Base-by-base conservation (phyloP, 1,140 invertebrate genomes). In the Apis dorsata region DNA sequence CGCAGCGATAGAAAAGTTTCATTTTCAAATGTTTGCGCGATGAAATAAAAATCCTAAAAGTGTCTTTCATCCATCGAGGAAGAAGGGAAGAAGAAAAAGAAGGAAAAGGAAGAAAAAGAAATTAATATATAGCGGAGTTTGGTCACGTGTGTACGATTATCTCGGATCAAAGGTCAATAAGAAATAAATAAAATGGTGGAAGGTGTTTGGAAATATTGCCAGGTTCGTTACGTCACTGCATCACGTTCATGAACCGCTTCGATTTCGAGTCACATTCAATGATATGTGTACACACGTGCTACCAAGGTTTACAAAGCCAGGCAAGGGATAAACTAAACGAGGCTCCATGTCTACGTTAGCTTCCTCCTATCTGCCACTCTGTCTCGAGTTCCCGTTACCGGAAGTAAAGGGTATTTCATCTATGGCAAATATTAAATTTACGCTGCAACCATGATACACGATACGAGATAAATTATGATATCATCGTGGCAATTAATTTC, bases 191-290 rank as follows among this genome's bases (percentile, higher is more conserved):
- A 53, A 77, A 70, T 8, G 10, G 13, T 17, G 63, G 55, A 13
- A 57, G 60, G 53, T 59, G 59, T 59, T 34, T 15, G 34, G 63
- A 66, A 70, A 84, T 88, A 86, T 89, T 88, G 68, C 60, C 51
- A 49, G 60, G 63, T 84, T 89, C 72, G 79, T 89, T 88, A 88
- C 55, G 24, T 77, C 81, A 62, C 81, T 77, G 68, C 66, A 66
- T 88, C 87, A 88, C 87, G 87, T 88, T 63, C 85, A 34, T 24
- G 15, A 59, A 34, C 82, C 86, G 87, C 79, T 89, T 89, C 87
- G 88, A 89, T 88, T 89, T 89, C 88, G 85, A 89, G 88, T 89
- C 88, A 89, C 88, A 89, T 80, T 89, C 87, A 85, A 88, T 90
- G 88, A 90, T 89, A 89, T 90, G 86, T 89, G 89, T 89, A 86